Conservation (phyloP, 2,113 vertebrate genomes). For the Hiodon tergisus region DNA sequence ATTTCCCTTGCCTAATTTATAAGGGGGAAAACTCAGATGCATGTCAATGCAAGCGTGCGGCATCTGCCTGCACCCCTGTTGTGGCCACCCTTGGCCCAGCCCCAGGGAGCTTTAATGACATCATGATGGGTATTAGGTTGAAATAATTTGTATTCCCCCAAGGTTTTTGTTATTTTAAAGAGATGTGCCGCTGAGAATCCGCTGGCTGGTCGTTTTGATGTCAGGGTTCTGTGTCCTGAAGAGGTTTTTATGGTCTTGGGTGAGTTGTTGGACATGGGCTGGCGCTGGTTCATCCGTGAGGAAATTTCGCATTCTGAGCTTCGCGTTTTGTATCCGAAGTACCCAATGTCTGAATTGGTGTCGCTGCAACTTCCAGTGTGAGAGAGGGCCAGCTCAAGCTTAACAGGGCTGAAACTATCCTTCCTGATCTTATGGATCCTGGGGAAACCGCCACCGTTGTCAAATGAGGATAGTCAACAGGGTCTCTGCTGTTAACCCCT, state of each 20-base stretch:
- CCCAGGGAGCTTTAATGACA: background rate
- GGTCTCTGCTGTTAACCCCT: conserved; percentile 42
- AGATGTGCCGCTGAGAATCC: background rate
- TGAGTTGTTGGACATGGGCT: too few relatives aligned
- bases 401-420: conserved; percentile 36
- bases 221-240: background rate
- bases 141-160: conserved; percentile 33
- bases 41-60: too few relatives aligned
- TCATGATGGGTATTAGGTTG: background rate
- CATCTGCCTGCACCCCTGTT: too few relatives aligned
- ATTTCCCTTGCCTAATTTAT: too few relatives aligned
- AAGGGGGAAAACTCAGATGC: too few relatives aligned
- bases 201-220: conserved; percentile 1
- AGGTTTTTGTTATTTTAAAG: conserved; percentile 31
- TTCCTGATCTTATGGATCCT: conserved; percentile 46
- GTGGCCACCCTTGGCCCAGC: background rate
- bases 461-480: conserved; percentile 50
- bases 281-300: too few relatives aligned
- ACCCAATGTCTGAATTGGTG: too few relatives aligned
- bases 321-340: too few relatives aligned
- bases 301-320: too few relatives aligned
- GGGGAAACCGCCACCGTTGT: conserved; percentile 38
- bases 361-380: background rate
- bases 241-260: background rate
- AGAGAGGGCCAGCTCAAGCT: conserved; percentile 28